Evolutionary conservation across 2,113 vertebrate genomes (phyloP).

Genomic region (Alligator mississippiensis): DNA sequence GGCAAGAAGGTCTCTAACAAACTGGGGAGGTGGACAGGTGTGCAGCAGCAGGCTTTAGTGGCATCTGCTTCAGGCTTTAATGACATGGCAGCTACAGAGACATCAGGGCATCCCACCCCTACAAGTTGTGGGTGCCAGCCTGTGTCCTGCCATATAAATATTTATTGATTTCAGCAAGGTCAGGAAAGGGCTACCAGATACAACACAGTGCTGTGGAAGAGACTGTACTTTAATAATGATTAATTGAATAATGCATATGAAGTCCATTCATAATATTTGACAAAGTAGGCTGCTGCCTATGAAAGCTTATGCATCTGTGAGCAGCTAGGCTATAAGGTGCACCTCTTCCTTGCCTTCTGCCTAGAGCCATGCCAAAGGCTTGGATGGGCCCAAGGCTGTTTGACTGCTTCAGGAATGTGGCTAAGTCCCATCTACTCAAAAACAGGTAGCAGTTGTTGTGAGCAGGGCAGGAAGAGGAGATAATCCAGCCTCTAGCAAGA

Average conservation of each 20-base stretch:
- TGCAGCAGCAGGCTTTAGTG: neutral
- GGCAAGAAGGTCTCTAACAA: neutral
- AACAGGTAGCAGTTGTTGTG: neutral
- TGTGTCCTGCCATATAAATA: neutral
- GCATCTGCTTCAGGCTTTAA: neutral
- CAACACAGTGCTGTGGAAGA: too few relatives aligned
- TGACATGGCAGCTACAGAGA: neutral
- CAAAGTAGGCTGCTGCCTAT: too few relatives aligned
- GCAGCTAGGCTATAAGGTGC: too few relatives aligned
- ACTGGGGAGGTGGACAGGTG: neutral
- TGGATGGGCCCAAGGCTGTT: rapidly evolving
- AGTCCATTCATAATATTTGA: too few relatives aligned
- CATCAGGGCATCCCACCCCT: neutral
- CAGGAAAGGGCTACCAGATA: too few relatives aligned
- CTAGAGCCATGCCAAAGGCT: rapidly evolving
- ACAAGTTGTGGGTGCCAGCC: neutral
- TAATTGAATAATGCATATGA: too few relatives aligned
- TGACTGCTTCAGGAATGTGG: rapidly evolving
- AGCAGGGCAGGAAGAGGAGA: neutral
- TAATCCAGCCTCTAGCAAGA: rapidly evolving
- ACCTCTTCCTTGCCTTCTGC: too few relatives aligned
- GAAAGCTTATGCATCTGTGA: too few relatives aligned
- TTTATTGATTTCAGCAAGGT: neutral
- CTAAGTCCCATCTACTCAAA: rapidly evolving
- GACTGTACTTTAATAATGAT: too few relatives aligned